Conservation (phyloP, 1,140 invertebrate species). For the Dendrolimus punctatus region DNA sequence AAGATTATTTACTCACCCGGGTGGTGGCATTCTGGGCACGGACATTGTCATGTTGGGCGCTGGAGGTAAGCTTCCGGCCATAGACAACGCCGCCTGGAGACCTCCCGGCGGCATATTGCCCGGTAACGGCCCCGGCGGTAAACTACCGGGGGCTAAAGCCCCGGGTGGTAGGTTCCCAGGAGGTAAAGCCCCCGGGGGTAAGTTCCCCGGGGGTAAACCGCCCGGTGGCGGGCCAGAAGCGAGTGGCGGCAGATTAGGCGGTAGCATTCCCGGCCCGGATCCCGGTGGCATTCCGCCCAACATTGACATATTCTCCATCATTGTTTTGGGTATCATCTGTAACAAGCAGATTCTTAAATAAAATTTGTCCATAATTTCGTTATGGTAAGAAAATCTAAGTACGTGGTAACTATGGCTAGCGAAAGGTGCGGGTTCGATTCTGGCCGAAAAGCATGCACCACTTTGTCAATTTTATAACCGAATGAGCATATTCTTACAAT, state of each 20-base stretch:
- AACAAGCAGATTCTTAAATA: conserved; percentile 6
- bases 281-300: conserved; percentile 76
- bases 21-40: conserved; percentile 60
- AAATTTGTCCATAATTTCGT: too few species aligned
- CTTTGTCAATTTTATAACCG: too few species aligned
- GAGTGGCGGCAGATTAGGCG: conserved; percentile 24
- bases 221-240: conserved; percentile 6
- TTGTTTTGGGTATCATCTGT: conserved; percentile 52
- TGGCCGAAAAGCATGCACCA: too few species aligned
- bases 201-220: background rate
- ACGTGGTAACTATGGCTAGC: too few species aligned
- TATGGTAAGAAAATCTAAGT: too few species aligned
- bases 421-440: too few species aligned
- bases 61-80: conserved; percentile 23
- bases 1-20: conserved; percentile 27
- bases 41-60: conserved; percentile 64
- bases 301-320: conserved; percentile 33
- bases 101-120: background rate
- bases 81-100: background rate
- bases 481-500: too few species aligned
- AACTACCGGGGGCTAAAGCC: conserved; percentile 54
- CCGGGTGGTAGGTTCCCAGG: conserved; percentile 8
- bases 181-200: conserved; percentile 9
- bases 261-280: conserved; percentile 51
- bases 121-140: conserved; percentile 2